Evolutionary conservation across 2,113 vertebrate genomes (phyloP), one percentile per base, ranked within the genome.

Genomic region (Eurypyga helias): DNA sequence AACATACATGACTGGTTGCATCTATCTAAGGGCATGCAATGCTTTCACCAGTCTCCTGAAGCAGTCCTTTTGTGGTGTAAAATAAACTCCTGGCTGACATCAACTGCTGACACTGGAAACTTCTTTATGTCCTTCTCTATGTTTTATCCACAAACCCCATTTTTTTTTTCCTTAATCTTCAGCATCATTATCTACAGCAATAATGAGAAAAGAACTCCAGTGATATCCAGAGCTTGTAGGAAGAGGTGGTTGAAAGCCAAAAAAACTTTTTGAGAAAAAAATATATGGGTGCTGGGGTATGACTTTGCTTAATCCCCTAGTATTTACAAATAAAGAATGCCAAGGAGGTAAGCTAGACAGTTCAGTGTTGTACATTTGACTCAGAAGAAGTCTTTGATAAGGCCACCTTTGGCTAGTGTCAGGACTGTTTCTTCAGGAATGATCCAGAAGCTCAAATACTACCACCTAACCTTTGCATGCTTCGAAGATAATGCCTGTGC

Each of bases 161-260:
- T 52, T 66, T 85, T 96, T 84, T 94, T 75, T 31, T 41, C 12
- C 41, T 41, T 21, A 33, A 45, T 90, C 20, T 95, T 79, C 11
- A 83, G 11, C 83, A 93, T 89, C 43, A 46, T 93, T 95, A 75
- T 91, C 64, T 85, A 18, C 18, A 66, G 45, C 34, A 94, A 36
- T 75, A 84, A 93, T 92, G 43, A 95, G 46, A 65, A 86, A 79
- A 93, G 71, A 90, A 54, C 48, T 58, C 28, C 92, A 88, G 90
- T 93, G n/a, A 70, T 93, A 97, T 98, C 87, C 95, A 97, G 72
- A 71, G 45, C 46, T 87, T 80, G 45, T 45, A 81, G 55, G 38
- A 76, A 66, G 46, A 66, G 14, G 34, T 67, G 20, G 23, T 41
- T 88, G 71, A 88, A 83, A 78, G 36, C 24, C 62, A 81, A 57